These are phyloP conservation scores for Ictalurus punctatus DNA, from an alignment of 2,113 vertebrate genomes.

Conservation along the genomic window DNA sequence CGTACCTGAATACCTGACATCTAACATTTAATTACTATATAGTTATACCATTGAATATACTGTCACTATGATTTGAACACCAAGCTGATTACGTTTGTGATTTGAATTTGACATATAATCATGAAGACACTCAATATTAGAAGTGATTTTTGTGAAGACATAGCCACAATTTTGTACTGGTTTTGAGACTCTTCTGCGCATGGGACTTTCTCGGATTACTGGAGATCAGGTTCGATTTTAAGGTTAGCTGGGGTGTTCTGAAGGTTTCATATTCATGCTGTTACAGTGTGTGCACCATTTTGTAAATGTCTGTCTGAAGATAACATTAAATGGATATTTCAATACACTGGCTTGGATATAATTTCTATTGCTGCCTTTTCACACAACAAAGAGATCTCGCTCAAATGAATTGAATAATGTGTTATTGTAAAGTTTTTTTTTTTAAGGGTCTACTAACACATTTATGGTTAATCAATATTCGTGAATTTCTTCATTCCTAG, in stretches of 20 bases:
- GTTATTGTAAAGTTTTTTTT: not conserved
- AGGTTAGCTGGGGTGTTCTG: slow-evolving; percentile 32
- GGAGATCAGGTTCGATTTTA: not conserved
- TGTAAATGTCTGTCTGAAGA: slow-evolving; percentile 71
- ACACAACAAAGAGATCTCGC: not conserved
- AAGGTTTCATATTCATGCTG: slow-evolving; percentile 56
- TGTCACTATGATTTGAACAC: not conserved
- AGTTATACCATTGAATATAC: not conserved
- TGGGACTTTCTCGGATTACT: not conserved
- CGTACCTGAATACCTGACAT: not conserved
- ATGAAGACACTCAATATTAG: not conserved
- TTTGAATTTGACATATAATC: not conserved
- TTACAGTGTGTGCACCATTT: slow-evolving; percentile 64
- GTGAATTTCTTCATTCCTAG: not conserved
- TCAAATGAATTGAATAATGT: not conserved
- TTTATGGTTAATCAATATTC: not conserved
- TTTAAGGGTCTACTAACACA: not conserved
- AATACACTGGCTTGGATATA: slow-evolving; percentile 54
- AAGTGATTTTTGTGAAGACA: not conserved
- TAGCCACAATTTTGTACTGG: not conserved
- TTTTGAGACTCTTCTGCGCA: not conserved
- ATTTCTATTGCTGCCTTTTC: not conserved
- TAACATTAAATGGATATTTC: slow-evolving; percentile 74
- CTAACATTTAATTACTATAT: not conserved
- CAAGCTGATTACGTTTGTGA: not conserved